phyloP scores from a whole-genome alignment of 2,888 invertebrate genomes.

The Acronicta leporina region DNA sequence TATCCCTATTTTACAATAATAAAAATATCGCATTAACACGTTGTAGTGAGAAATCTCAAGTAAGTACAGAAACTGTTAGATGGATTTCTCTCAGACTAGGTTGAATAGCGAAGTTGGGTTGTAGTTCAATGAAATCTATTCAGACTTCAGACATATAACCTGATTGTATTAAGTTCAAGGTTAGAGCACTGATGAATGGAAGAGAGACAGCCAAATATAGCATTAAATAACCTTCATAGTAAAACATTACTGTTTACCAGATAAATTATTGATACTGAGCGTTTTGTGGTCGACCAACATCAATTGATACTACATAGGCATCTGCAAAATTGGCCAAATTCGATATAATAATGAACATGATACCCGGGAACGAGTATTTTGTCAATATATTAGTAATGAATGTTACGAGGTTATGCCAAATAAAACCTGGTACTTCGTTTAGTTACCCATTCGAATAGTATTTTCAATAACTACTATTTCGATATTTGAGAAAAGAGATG shows the following conservation, averaged over 20 bases:
- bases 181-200: background rate
- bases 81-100: too few species aligned
- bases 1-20: too few species aligned
- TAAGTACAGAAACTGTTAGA: too few species aligned
- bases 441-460: too few species aligned
- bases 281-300: conserved; percentile 28
- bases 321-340: conserved; percentile 13
- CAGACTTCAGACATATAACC: too few species aligned
- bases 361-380: background rate
- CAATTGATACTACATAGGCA: conserved; percentile 23
- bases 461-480: too few species aligned
- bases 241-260: conserved; percentile 1
- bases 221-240: background rate
- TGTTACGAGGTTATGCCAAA: background rate
- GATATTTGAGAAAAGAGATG: too few species aligned
- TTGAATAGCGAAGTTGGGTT: too few species aligned
- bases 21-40: too few species aligned
- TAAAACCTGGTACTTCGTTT: background rate
- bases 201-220: background rate
- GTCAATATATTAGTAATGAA: background rate
- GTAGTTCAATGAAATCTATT: background rate
- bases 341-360: conserved; percentile 15
- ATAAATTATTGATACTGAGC: conserved; percentile 14
- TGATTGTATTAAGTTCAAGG: background rate
- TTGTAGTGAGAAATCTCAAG: too few species aligned